Percentiles rank a stretch among this genome's conserved stretches.
Evolutionary conservation across 1,140 invertebrate genomes (phyloP).

Genomic region (Microvelia longipes): DNA sequence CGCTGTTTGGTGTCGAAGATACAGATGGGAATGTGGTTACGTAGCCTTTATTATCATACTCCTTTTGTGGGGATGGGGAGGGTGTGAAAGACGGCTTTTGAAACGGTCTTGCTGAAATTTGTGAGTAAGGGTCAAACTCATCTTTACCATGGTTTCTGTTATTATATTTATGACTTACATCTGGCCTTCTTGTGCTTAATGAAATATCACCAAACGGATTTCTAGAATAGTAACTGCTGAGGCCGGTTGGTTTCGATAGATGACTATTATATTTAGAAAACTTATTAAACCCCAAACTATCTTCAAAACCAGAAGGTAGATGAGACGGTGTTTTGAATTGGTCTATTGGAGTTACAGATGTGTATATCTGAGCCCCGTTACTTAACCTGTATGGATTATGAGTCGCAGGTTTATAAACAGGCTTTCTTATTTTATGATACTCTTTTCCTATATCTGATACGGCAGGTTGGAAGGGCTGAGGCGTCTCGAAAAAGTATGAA

Average conservation of each 20-base stretch:
- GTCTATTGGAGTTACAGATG: not conserved
- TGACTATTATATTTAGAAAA: not conserved
- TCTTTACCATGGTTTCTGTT: slow-evolving; percentile 11
- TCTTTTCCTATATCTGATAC: not conserved
- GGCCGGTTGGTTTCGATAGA: not conserved
- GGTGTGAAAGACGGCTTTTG: slow-evolving; percentile 8
- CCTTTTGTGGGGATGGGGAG: not conserved
- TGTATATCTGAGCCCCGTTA: not conserved
- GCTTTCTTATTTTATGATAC: slow-evolving; percentile 3
- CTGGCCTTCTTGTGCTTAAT: slow-evolving; percentile 13
- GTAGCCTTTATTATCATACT: slow-evolving; percentile 1
- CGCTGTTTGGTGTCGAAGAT: not conserved
- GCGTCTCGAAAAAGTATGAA: slow-evolving; percentile 13
- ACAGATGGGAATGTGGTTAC: slow-evolving; percentile 12
- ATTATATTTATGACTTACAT: slow-evolving; percentile 6
- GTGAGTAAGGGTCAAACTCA: slow-evolving; percentile 18
- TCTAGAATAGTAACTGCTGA: not conserved
- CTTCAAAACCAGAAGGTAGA: not conserved
- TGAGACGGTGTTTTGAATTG: not conserved
- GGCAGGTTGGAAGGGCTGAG: slow-evolving; percentile 7
- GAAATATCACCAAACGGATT: slow-evolving; percentile 15
- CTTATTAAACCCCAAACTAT: not conserved
- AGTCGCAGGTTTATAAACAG: not conserved
- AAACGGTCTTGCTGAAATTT: slow-evolving; percentile 19
- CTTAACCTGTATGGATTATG: not conserved